Base-by-base conservation (phyloP, 2,888 invertebrate species). In the Tenthredo distinguenda region DNA sequence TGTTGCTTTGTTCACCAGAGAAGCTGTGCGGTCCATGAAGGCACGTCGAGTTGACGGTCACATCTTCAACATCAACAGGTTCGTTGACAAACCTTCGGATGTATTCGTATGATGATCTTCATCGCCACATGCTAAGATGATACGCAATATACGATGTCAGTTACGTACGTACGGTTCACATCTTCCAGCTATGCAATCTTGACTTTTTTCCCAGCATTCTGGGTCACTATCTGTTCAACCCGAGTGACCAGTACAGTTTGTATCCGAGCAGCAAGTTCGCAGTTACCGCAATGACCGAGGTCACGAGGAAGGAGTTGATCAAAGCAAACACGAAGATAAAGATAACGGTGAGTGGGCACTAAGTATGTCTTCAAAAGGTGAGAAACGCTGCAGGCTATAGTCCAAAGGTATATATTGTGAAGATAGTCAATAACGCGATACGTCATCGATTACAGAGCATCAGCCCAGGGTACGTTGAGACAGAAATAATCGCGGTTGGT, bases 31-130 rank as follows among this genome's bases (percentile, higher is more conserved):
- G 85, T 93, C 94, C 0, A 95, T 96, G 95, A 93, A 93, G 47
- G 93, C 94, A 40, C 92, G 94, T 58, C 92, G 93, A 1, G 92
- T 93, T 0, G 94, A 94, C 68, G 96, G 95, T 0, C 96, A 96
- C 87, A 95, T 96, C 86, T 93, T 96, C 82, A 94, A 96, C 84
- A 94, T 96, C 84, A 96, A 95, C 91, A 96, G 96, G 96, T 95
- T 40, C 12, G 58, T 85, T 21, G 12, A n/a, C 31, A 26, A 10
- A 85, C 5, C 15, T 85, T 6, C 58, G 9, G 31, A 62, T 62
- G 7, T 26, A 26, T 62, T 62, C 12, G 10, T 10, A 1, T 12
- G 62, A 26, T 5, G 62, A 62, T 62, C 9, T 62, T 26, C 12
- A 10, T 5, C 12, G n/a, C n/a, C n/a, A n/a, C n/a, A n/a, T n/a